Base-by-base conservation (phyloP, 2,113 vertebrate species). In the Neotoma lepida region DNA sequence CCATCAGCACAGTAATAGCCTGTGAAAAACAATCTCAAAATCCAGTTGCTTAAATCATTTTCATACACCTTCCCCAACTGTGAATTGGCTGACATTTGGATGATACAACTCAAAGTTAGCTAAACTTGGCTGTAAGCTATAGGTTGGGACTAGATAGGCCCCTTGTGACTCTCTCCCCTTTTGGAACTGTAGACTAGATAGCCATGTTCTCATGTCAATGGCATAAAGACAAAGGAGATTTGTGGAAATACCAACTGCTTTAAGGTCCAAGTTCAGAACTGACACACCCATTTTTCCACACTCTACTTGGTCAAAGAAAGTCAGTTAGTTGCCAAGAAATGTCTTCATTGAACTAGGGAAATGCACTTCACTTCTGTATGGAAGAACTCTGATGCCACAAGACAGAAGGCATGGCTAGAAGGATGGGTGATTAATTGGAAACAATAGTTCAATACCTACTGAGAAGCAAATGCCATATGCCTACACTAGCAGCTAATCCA, bases 1-100 rank as follows among this genome's bases (percentile, higher is more conserved):
- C 56, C 88, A 30, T 86, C 46, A 28, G 17, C 26, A 91, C 35
- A 81, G 44, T 58, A 95, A 80, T 74, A n/a, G 28, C 84, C 66
- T 39, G 87, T 91, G 85, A 88, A 28, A 90, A 93, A 78, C 17
- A 30, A 49, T 49, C 49, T n/a, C 39, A 33, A 89, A 88, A 81
- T 33, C 80, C 44, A 86, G n/a, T 91, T 68, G n/a, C 18, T 94
- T 85, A 76, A 85, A 88, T 86, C 13, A 96, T 89, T 95, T 73
- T 91, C 20, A 84, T 28, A 63, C 24, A 35, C 9, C 20, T 58
- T 71, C 56, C 15, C 90, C 4, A 82, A 2, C 58, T 68, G 0
- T 56, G 44, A 33, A 28, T 91, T 86, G 66, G 26, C 66, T 91
- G 84, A 71, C 6, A 61, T 82, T 95, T 78, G 68, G 2, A 73